phyloP scores from a whole-genome alignment of 1,140 invertebrate species.

The Bilobella aurantiaca region DNA sequence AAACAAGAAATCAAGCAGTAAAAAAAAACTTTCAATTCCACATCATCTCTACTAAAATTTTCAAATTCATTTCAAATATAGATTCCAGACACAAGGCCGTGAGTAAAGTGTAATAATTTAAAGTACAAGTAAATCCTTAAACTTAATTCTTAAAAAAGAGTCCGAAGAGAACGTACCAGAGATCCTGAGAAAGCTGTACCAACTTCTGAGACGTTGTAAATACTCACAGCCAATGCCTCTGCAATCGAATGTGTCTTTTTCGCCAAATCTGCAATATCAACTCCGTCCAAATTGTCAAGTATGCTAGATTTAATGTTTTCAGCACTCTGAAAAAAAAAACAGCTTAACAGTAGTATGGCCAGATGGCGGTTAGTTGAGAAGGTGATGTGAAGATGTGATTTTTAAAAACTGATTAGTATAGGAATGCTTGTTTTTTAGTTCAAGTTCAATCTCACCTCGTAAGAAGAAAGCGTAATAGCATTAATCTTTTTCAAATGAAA shows the following conservation, averaged over 20 bases:
- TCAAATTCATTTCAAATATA: too few species aligned
- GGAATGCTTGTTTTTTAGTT: too few species aligned
- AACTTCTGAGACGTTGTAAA: constrained; percentile 65
- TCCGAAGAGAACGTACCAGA: too few species aligned
- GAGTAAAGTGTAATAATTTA: too few species aligned
- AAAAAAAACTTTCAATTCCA: not conserved
- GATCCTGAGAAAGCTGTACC: constrained; percentile 36
- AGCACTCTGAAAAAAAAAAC: constrained; percentile 47
- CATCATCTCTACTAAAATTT: too few species aligned
- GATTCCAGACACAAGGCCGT: too few species aligned
- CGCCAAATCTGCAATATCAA: constrained; percentile 52
- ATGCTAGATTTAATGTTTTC: constrained; percentile 46
- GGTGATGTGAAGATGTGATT: too few species aligned
- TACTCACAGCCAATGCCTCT: constrained; percentile 67
- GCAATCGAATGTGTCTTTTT: constrained; percentile 66
- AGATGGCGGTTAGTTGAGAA: too few species aligned
- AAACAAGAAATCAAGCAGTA: constrained; percentile 13
- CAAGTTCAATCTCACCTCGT: constrained; percentile 44
- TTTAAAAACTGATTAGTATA: too few species aligned
- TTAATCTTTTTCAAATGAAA: constrained; percentile 84
- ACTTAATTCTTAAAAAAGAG: too few species aligned
- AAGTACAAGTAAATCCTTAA: too few species aligned
- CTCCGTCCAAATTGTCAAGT: constrained; percentile 49
- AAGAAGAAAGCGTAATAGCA: constrained; percentile 78
- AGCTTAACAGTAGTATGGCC: too few species aligned